Base-by-base conservation (phyloP, 1,140 invertebrate species). In the Drosophila novamexicana region DNA sequence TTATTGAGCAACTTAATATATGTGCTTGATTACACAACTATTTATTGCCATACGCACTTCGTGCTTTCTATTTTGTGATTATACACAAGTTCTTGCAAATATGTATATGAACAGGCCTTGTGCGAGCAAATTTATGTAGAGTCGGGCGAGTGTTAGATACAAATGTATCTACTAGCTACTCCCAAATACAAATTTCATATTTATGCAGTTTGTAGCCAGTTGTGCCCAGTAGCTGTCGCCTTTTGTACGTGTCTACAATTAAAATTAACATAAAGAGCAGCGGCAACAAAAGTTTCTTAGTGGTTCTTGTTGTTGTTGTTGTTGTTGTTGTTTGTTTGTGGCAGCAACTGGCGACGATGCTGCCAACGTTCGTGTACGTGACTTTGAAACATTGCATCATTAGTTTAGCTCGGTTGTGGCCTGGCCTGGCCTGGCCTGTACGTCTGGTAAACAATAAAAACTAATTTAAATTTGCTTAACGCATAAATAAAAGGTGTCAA, bases 391-490 rank as follows among this genome's bases (percentile, higher is more conserved):
- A 67, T 77, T 86, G 83, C 84, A 88, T 86, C 83, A 86, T 86
- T 88, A 88, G 83, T 62, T 85, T 37, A 44, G 59, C 58, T 57
- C 29, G 12, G 22, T 62, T 57, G 32, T 49, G 52, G 52, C 39
- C 40, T 36, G 14, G 54, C 37, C 7, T 18, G 32, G 12, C 39
- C 1, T 52, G 22, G 44, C 49, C 56, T 22, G 39, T 42, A 52
- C 40, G 42, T 72, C 37, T 63, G 53, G 42, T 73, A 83, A 88
- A 88, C 83, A 86, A 86, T 86, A 82, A 88, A 86, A 86, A 86
- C 83, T 86, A 77, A 86, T 86, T 83, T 86, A 89, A 89, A 86
- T 83, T 83, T 88, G 79, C 83, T 89, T 83, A 88, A 81, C 62
- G 79, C 84, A 83, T 83, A 79, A 77, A 79, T 79, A 88, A 77